Percentiles rank a stretch among this genome's conserved stretches.
Conservation (phyloP, 2,113 vertebrate species). For the Myrmecobius fasciatus region DNA sequence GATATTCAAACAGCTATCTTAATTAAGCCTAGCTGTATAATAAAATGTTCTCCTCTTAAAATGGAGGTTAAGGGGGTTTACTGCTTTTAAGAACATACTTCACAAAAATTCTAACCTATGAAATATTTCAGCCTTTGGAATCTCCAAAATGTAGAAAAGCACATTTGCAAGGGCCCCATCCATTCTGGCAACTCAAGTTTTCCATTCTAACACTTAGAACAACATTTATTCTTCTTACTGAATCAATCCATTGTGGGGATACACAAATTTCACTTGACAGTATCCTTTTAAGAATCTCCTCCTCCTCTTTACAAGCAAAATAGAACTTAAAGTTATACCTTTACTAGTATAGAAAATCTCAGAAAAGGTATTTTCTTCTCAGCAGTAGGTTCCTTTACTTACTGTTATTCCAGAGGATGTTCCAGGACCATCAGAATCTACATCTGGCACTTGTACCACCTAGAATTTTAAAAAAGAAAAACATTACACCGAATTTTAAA, state of each 20-base stretch:
- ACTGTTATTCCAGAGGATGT: conserved; percentile 94
- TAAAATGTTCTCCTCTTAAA: neutral
- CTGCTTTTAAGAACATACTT: neutral
- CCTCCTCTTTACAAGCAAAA: conserved; percentile 53
- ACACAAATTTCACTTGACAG: conserved; percentile 28
- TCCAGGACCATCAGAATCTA: conserved; percentile 96
- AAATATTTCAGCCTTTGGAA: neutral
- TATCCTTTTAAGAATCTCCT: conserved; percentile 33
- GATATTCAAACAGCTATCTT: neutral
- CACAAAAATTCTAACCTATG: neutral
- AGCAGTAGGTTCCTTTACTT: conserved; percentile 76
- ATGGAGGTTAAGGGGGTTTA: neutral
- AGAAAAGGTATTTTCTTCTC: conserved; percentile 21
- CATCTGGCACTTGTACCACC: conserved; percentile 88
- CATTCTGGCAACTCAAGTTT: conserved; percentile 10
- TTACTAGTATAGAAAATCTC: neutral
- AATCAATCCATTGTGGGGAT: conserved; percentile 18
- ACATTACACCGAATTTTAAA: neutral
- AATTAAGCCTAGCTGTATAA: neutral
- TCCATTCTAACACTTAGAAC: conserved; percentile 28
- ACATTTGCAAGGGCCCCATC: neutral
- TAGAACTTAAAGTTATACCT: conserved; percentile 18
- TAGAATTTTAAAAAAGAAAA: conserved; percentile 77
- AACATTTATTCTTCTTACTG: neutral
- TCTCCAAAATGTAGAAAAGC: conserved; percentile 1